phyloP scores from a whole-genome alignment of 2,888 invertebrate species.

The Leistus spinibarbis region DNA sequence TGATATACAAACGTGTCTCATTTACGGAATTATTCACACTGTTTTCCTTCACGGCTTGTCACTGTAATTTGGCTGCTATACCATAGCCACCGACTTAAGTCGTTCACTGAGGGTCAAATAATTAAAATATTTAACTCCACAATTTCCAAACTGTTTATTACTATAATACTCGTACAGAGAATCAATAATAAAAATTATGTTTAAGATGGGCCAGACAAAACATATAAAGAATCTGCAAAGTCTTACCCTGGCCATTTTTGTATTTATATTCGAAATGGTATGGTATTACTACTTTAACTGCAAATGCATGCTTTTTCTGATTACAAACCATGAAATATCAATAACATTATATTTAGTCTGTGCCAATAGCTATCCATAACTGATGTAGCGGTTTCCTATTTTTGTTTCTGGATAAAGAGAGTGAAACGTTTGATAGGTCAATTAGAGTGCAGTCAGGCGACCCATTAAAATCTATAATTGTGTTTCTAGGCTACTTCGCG shows the following conservation, averaged over 20 bases:
- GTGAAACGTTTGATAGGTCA: slow-evolving; percentile 5
- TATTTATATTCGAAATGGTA: no score
- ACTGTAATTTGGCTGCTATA: background rate
- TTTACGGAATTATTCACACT: background rate
- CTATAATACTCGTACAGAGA: no score
- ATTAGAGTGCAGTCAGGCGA: slow-evolving; percentile 1
- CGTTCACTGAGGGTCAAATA: background rate
- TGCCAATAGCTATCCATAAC: background rate
- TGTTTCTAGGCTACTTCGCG: background rate
- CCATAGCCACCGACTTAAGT: background rate
- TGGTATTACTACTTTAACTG: no score
- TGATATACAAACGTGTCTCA: slow-evolving; percentile 22
- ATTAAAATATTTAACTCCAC: background rate
- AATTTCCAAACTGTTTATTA: no score
- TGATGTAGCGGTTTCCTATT: background rate
- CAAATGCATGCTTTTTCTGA: no score
- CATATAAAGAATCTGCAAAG: no score
- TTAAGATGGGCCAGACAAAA: no score
- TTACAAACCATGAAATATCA: no score
- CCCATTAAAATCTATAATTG: slow-evolving; percentile 6
- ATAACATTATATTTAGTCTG: no score
- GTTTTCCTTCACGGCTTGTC: background rate
- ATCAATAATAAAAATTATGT: no score
- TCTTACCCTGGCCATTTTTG: no score
- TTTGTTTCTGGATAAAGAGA: no score